Conservation (phyloP, 2,797 vertebrate genomes). For the Lophura swinhoii region DNA sequence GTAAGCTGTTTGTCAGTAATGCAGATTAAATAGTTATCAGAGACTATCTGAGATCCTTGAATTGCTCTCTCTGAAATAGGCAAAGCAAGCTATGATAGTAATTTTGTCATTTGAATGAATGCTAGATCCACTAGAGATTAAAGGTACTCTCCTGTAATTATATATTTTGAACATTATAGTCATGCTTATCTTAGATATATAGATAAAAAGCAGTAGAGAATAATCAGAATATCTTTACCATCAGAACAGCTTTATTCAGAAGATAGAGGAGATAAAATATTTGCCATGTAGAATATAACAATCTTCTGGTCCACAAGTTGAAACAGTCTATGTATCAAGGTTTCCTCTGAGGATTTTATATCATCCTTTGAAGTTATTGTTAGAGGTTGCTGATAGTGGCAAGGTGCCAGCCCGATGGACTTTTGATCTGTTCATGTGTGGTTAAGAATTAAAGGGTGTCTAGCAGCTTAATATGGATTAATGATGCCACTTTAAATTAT, state of each 20-base stretch:
- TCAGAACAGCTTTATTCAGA: neutral
- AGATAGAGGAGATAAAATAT: neutral
- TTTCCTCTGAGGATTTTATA: constrained; percentile 27
- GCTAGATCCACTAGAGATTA: neutral
- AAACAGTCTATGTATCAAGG: neutral
- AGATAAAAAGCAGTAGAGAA: neutral
- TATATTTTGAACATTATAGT: neutral
- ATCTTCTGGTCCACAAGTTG: neutral
- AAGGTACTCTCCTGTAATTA: neutral
- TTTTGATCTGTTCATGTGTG: constrained; percentile 20
- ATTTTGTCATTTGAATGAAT: neutral
- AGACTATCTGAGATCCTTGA: neutral
- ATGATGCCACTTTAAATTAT: constrained; percentile 30
- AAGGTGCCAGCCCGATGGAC: constrained; percentile 50
- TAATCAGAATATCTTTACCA: neutral
- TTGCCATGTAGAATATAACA: neutral
- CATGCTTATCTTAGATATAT: neutral
- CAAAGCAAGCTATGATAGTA: neutral
- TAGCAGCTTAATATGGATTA: constrained; percentile 15
- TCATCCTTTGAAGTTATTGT: constrained; percentile 49
- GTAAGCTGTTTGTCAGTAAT: neutral
- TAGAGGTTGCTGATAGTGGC: neutral
- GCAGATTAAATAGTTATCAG: neutral
- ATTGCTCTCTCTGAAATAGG: neutral
- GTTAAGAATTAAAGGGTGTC: constrained; percentile 1